Percentiles rank a stretch among this genome's conserved stretches.
phyloP scores from a whole-genome alignment of 1,140 invertebrate species.

The Drosophila santomea region DNA sequence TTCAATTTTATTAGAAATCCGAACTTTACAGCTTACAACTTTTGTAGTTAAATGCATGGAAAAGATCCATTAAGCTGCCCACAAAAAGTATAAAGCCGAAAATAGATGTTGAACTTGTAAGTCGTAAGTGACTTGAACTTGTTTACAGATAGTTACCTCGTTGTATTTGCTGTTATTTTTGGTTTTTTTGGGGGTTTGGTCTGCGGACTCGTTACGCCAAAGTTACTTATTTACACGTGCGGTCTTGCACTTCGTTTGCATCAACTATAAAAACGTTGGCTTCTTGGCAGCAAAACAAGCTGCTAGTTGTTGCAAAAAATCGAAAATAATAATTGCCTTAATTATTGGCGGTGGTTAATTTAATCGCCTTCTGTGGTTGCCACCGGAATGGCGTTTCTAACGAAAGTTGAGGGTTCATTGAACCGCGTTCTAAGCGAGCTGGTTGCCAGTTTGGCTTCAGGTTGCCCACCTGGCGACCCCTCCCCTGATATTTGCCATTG shows the following conservation, averaged over 20 bases:
- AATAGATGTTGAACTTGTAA: conserved; percentile 29
- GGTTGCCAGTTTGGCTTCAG: conserved; percentile 38
- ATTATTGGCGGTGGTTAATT: conserved; percentile 22
- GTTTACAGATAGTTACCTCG: conserved; percentile 30
- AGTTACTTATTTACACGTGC: conserved; percentile 18
- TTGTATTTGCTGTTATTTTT: conserved; percentile 29
- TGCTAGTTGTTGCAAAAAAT: conserved; percentile 27
- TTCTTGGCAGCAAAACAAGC: conserved; percentile 4
- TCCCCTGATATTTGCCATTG: conserved; percentile 50
- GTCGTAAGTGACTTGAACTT: conserved; percentile 29
- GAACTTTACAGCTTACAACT: neutral
- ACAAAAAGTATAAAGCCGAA: neutral
- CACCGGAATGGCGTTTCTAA: conserved; percentile 38
- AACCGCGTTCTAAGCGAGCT: conserved; percentile 35
- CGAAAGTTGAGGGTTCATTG: conserved; percentile 40
- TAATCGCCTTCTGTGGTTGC: conserved; percentile 28
- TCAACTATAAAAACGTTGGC: conserved; percentile 9
- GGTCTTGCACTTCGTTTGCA: conserved; percentile 26
- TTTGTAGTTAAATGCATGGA: neutral
- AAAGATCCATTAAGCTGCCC: neutral
- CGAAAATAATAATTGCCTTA: conserved; percentile 40
- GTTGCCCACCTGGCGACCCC: conserved; percentile 28
- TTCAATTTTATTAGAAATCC: neutral
- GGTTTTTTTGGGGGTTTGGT: conserved; percentile 16
- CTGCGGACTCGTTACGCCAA: conserved; percentile 19